These are phyloP conservation scores for Xyliphius kryptos DNA, from an alignment of 2,113 vertebrate species.

Conservation along the genomic window DNA sequence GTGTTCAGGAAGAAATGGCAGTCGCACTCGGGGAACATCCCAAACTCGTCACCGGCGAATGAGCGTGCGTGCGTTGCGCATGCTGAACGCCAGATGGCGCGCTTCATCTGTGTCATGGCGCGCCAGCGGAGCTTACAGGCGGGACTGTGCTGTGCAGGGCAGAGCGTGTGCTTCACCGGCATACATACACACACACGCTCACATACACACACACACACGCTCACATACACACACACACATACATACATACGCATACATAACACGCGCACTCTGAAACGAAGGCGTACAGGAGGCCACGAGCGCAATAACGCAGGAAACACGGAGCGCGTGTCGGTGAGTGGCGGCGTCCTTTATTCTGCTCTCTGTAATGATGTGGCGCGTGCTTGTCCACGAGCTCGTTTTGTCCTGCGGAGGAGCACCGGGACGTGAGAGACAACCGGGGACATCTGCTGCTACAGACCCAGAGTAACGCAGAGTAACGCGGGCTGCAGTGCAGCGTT, in stretches of 20 bases:
- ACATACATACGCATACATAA: background rate
- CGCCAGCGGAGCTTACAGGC: constrained; percentile 2
- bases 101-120: constrained; percentile 3
- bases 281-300: background rate
- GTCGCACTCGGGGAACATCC: too few species aligned
- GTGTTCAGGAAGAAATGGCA: too few species aligned
- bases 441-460: too few species aligned
- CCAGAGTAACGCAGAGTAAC: too few species aligned
- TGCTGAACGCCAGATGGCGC: constrained; percentile 15
- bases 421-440: too few species aligned
- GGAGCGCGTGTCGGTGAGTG: background rate
- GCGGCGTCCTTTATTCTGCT: background rate
- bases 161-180: constrained; percentile 8
- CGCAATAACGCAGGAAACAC: background rate
- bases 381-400: background rate
- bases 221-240: constrained; percentile 12
- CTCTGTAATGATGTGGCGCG: background rate
- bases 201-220: background rate
- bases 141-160: constrained; percentile 6
- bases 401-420: background rate
- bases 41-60: too few species aligned
- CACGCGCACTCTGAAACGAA: constrained; percentile 5
- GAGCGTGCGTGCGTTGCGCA: too few species aligned
- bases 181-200: background rate
- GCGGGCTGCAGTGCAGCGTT: too few species aligned